Evolutionary conservation across 2,113 vertebrate species (phyloP).

Genomic region (Zosterops hypoxanthus): DNA sequence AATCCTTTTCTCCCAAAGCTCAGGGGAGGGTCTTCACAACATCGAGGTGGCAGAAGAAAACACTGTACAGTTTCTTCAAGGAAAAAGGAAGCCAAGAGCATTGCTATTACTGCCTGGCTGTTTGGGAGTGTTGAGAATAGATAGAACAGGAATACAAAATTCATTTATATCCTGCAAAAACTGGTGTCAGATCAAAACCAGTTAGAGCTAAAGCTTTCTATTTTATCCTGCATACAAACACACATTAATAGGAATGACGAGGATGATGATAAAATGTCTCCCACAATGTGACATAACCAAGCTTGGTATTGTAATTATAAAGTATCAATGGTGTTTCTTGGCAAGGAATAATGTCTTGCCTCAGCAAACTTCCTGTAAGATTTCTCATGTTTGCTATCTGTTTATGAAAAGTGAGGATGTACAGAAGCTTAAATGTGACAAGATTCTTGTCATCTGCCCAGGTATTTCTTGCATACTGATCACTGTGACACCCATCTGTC

Average conservation of each 20-base stretch:
- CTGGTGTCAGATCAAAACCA: not conserved
- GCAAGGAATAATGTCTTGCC: not conserved
- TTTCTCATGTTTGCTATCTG: not conserved
- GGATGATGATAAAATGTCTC: not conserved
- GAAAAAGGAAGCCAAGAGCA: not conserved
- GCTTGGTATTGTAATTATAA: not conserved
- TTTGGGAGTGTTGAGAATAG: not conserved
- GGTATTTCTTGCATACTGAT: not conserved
- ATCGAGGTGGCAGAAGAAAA: not conserved
- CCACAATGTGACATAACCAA: not conserved
- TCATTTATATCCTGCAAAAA: not conserved
- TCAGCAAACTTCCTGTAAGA: not conserved
- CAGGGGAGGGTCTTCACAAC: slow-evolving; percentile 36
- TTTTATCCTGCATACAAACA: not conserved
- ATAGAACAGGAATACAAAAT: not conserved
- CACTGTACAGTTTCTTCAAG: not conserved
- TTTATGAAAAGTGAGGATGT: not conserved
- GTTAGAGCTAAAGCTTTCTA: not conserved
- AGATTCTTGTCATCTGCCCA: not conserved
- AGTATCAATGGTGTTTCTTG: not conserved
- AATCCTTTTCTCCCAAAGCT: slow-evolving; percentile 44
- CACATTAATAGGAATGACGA: not conserved
- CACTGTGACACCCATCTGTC: not conserved
- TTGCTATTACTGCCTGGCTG: not conserved
- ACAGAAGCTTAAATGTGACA: not conserved